Percentiles rank a stretch among this genome's conserved stretches.
phyloP scores from a whole-genome alignment of 2,113 vertebrate species.

The Tachuris rubrigastra region DNA sequence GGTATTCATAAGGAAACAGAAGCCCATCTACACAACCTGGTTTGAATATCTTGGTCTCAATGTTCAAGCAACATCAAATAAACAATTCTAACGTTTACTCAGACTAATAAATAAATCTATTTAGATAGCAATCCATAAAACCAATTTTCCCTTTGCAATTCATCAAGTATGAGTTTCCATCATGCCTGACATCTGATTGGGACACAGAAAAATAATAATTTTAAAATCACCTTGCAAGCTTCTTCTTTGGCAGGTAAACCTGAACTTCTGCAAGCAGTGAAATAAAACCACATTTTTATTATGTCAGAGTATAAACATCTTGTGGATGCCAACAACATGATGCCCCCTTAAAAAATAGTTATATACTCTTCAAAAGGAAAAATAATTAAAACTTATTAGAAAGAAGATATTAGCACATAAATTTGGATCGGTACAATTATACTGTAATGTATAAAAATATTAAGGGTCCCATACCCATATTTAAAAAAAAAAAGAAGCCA shows the following conservation, averaged over 20 bases:
- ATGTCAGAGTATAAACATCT: background rate
- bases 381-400: background rate
- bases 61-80: background rate
- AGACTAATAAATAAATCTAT: background rate
- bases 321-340: background rate
- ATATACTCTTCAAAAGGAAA: background rate
- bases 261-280: background rate
- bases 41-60: background rate
- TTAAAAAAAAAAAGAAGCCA: background rate
- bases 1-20: background rate
- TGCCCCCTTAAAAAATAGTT: background rate
- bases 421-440: background rate
- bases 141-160: background rate
- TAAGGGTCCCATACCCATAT: background rate
- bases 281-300: background rate
- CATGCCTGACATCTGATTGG: background rate
- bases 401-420: background rate
- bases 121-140: background rate
- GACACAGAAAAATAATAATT: background rate
- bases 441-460: background rate
- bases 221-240: background rate
- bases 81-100: background rate
- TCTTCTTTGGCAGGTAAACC: background rate
- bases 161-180: background rate
- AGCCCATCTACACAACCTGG: background rate